Evolutionary conservation across 2,797 vertebrate genomes (phyloP).

Genomic region (Myotis vivesi): DNA sequence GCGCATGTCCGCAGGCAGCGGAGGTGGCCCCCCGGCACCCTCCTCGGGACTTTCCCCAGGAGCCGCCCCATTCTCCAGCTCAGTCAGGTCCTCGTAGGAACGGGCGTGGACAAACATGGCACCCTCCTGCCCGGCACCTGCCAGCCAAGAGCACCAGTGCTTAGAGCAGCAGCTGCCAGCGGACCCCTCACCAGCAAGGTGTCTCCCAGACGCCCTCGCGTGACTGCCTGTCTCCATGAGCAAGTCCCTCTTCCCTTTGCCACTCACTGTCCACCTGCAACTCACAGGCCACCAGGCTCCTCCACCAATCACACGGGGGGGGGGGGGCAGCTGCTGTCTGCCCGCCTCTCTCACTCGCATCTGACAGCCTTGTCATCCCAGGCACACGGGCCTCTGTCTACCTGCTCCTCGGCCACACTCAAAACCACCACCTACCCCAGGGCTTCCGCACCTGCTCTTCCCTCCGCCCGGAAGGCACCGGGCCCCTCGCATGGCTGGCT

Average conservation of each 20-base stretch:
- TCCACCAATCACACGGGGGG: neutral
- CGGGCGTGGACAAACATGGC: conserved; percentile 94
- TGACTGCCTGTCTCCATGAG: neutral
- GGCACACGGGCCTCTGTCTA: neutral
- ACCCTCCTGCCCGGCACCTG: conserved; percentile 93
- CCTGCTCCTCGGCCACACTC: neutral
- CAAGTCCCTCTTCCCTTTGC: neutral
- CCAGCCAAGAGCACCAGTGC: conserved; percentile 48
- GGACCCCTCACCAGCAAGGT: neutral
- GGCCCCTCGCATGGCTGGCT: neutral
- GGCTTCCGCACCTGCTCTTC: neutral
- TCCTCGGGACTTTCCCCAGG: conserved; percentile 64
- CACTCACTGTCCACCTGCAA: neutral
- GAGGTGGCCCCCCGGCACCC: conserved; percentile 64
- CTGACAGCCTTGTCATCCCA: neutral
- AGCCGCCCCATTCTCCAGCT: conserved; percentile 79
- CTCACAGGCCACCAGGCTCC: neutral
- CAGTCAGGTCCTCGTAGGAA: conserved; percentile 95
- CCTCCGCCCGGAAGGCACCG: neutral
- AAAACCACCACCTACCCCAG: neutral
- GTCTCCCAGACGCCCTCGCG: neutral
- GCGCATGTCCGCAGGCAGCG: conserved; percentile 81
- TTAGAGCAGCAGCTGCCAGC: neutral
- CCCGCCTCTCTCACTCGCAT: neutral
- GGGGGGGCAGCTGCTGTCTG: neutral